phyloP scores from a whole-genome alignment of 1,140 invertebrate genomes.

The Aphaenogaster rudis region DNA sequence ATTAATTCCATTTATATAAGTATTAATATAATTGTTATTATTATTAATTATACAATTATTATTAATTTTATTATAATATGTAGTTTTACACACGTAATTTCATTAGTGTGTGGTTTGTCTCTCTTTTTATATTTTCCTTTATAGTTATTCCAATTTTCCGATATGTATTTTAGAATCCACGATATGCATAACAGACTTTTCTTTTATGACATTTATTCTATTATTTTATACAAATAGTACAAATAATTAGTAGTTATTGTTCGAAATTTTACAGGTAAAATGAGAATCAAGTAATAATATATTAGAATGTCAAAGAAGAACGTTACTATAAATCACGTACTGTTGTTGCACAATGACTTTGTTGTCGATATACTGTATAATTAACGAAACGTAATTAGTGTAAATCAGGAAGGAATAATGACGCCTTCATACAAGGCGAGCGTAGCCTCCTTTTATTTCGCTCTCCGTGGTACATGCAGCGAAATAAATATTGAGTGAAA shows the following conservation, averaged over 20 bases:
- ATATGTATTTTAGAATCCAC: not conserved
- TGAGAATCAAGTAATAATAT: not conserved
- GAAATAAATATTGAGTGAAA: slow-evolving; percentile 2
- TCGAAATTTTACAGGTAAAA: not conserved
- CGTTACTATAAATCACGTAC: no score
- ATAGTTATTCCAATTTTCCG: not conserved
- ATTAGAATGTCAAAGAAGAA: not conserved
- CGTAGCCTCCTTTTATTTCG: not conserved
- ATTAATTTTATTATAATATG: not conserved
- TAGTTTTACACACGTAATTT: not conserved
- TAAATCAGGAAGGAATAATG: not conserved
- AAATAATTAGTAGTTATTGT: not conserved
- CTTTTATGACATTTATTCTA: not conserved
- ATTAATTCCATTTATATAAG: not conserved
- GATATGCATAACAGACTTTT: not conserved
- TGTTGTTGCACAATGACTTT: not conserved
- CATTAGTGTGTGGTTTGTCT: not conserved
- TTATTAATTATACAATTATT: not conserved
- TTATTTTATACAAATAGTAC: not conserved
- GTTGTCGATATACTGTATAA: not conserved
- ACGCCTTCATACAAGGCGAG: not conserved
- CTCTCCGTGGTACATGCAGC: not conserved
- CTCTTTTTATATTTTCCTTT: not conserved
- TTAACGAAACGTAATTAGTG: not conserved
- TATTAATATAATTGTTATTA: not conserved